Conservation (phyloP, 2,113 vertebrate genomes). For the Siniperca knerii region DNA sequence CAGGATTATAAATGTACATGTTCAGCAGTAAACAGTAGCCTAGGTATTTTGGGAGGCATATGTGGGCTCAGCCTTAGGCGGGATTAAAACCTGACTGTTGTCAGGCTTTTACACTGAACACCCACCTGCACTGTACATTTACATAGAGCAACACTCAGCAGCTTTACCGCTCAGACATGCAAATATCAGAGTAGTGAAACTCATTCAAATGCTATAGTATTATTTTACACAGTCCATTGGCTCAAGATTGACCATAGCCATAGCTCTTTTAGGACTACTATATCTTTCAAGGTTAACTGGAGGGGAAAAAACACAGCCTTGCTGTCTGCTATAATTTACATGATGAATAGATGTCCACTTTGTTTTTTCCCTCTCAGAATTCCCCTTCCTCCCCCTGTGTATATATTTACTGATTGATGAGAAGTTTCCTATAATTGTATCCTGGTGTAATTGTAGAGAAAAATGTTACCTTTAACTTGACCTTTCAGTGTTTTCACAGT, state of each 20-base stretch:
- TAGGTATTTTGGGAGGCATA: slow-evolving; percentile 1
- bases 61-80: slow-evolving; percentile 1
- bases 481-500: not conserved
- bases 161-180: not conserved
- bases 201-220: not conserved
- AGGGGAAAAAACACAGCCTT: not conserved
- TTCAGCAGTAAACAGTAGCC: not conserved
- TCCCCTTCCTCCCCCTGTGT: slow-evolving; percentile 38
- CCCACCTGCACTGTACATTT: slow-evolving; percentile 30
- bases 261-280: too few relatives aligned
- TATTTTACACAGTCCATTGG: not conserved
- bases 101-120: not conserved
- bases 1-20: not conserved
- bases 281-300: not conserved
- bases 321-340: not conserved
- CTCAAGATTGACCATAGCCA: too few relatives aligned
- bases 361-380: slow-evolving; percentile 44
- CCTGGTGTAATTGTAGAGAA: not conserved
- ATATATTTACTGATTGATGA: not conserved
- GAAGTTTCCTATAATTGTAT: not conserved
- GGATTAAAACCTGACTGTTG: slow-evolving; percentile 6
- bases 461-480: not conserved
- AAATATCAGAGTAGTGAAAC: slow-evolving; percentile 19
- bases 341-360: slow-evolving; percentile 12
- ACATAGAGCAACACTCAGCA: not conserved